Percentiles rank a stretch among this genome's conserved stretches.
phyloP scores from a whole-genome alignment of 2,888 invertebrate genomes.

The Tetrapedia diversipes region DNA sequence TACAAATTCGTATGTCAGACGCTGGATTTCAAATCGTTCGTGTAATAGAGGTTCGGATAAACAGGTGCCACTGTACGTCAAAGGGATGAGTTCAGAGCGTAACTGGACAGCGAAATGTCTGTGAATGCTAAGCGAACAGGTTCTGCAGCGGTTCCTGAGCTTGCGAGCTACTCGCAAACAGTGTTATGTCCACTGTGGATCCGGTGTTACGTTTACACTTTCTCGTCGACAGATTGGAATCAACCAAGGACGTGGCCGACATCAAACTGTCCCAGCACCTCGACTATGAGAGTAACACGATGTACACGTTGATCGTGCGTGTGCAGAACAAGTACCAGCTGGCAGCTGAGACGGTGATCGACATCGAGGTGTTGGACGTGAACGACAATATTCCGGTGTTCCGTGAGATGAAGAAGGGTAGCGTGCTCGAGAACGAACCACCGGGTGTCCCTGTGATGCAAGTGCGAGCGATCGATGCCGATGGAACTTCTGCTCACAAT shows the following conservation, averaged over 20 bases:
- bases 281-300: constrained; percentile 93
- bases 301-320: constrained; percentile 92
- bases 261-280: constrained; percentile 90
- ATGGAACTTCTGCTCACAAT: constrained; percentile 92
- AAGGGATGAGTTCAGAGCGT: no score
- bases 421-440: constrained; percentile 93
- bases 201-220: not conserved
- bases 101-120: no score
- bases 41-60: no score
- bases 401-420: constrained; percentile 91
- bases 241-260: constrained; percentile 88
- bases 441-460: constrained; percentile 94
- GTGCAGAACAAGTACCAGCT: constrained; percentile 92
- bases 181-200: not conserved
- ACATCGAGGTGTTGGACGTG: constrained; percentile 92
- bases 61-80: no score
- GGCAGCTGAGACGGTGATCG: constrained; percentile 90
- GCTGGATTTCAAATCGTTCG: no score
- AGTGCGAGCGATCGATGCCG: constrained; percentile 93
- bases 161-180: not conserved
- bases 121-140: no score
- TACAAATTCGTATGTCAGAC: no score
- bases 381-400: constrained; percentile 96
- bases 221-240: constrained; percentile 82
- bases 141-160: not conserved